Conservation (phyloP, 2,113 vertebrate species). For the Cavia porcellus region DNA sequence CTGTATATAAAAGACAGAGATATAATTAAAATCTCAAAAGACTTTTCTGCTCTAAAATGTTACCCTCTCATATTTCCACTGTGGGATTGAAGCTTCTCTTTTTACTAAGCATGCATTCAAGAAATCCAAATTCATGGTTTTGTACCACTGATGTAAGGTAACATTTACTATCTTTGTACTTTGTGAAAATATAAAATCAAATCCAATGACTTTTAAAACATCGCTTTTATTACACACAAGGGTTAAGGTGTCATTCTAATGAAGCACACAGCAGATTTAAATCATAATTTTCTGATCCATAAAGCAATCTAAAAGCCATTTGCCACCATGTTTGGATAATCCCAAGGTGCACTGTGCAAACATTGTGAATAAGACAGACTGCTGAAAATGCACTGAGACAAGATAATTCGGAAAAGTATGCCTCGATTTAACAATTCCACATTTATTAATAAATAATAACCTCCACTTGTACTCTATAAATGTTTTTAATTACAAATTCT, state of each 20-base stretch:
- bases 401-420: background rate
- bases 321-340: background rate
- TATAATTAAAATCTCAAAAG: constrained; percentile 49
- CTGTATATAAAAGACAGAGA: constrained; percentile 13
- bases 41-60: constrained; percentile 4
- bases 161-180: background rate
- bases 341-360: background rate
- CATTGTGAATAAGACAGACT: background rate
- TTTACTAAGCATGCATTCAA: background rate
- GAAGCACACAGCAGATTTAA: background rate
- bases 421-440: background rate
- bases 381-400: background rate
- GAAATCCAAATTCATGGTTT: background rate
- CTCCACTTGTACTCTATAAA: background rate
- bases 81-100: background rate
- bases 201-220: background rate
- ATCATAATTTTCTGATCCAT: background rate
- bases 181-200: constrained; percentile 14
- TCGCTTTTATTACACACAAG: background rate
- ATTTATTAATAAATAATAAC: background rate
- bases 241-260: background rate
- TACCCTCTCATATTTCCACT: background rate
- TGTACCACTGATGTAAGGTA: background rate
- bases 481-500: background rate
- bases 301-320: background rate